Evolutionary conservation across 2,797 vertebrate species (phyloP), one percentile per base, ranked within the genome.

Genomic region (Propithecus deckenii): DNA sequence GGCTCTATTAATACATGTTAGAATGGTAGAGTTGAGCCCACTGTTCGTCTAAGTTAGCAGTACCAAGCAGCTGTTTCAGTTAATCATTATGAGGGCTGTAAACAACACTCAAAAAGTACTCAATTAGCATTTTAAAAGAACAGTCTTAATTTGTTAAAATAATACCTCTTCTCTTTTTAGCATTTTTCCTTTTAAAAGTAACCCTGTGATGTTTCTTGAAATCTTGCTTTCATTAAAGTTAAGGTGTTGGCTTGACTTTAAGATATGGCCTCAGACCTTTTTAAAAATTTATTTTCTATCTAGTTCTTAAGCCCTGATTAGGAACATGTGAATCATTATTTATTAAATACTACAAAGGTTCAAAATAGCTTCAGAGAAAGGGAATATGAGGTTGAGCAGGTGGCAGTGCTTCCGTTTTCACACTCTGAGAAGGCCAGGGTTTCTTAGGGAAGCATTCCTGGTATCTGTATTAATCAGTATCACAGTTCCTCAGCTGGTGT

Each of bases 361-460:
- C 63, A 92, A 97, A 97, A 94, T 96, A 96, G 95, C 88, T 94
- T 52, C 83, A 95, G 95, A 97, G 95, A 87, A 96, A 97, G 46
- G 87, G 72, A 89, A 76, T 81, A 61, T 52, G 86, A 94, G 79
- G 41, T 71, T 92, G 87, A 94, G 85, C 95, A 97, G 97, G 96
- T 98, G 96, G 94, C 38, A 6, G 18, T 38, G 22, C 78, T 96
- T 97, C 93, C 63, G 57, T 76, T 88, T 86, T 92, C 83, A 96
- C 71, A 87, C 61, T 65, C 86, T 17, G 83, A 86, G 78, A 65
- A 87, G 86, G 91, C 55, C 97, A 97, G 69, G 11, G 15, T 86
- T 95, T 96, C 94, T 93, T 61, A 90, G 95, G 91, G 86, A 98
- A 65, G 94, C 75, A 96, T 96, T 94, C 84, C 76, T 96, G 96